These are phyloP conservation scores for Drosophila lini DNA, from an alignment of 1,140 invertebrate genomes.

Conservation along the genomic window DNA sequence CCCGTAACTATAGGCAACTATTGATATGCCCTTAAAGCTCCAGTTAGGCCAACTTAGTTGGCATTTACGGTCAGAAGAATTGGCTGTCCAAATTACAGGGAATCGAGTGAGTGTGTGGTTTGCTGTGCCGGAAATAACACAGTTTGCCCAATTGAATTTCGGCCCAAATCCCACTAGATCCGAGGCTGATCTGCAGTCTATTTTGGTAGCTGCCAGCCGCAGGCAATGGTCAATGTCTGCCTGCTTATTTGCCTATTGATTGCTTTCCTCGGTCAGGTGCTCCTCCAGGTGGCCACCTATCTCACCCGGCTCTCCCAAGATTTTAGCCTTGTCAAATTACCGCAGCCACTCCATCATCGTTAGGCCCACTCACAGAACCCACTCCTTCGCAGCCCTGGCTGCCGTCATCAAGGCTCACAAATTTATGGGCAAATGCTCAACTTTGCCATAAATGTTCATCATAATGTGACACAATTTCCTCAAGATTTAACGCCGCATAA, in stretches of 20 bases:
- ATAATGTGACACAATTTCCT: conserved; percentile 82
- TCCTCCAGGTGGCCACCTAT: conserved; percentile 25
- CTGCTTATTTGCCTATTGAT: conserved; percentile 56
- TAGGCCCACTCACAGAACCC: conserved; percentile 51
- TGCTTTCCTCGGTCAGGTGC: conserved; percentile 49
- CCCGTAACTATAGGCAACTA: conserved; percentile 53
- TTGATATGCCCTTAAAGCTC: conserved; percentile 33
- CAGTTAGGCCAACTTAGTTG: conserved; percentile 21
- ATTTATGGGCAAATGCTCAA: conserved; percentile 75
- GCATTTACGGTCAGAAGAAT: conserved; percentile 20
- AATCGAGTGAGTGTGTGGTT: conserved; percentile 2
- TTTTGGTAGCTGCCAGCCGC: conserved; percentile 42
- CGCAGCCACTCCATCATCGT: conserved; percentile 75
- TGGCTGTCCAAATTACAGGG: conserved; percentile 39
- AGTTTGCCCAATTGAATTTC: conserved; percentile 29
- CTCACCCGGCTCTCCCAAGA: conserved; percentile 17
- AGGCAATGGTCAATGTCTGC: conserved; percentile 22
- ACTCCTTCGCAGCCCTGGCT: conserved; percentile 7
- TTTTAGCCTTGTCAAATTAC: conserved; percentile 77
- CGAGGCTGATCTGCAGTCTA: conserved; percentile 16
- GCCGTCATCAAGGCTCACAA: conserved; percentile 57
- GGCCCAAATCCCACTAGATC: not conserved
- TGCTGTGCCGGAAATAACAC: conserved; percentile 33
- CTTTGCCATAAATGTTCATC: conserved; percentile 80
- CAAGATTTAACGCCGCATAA: conserved; percentile 81